A percentile compares a stretch with the other conserved stretches of the same genome.
phyloP scores from a whole-genome alignment of 2,113 vertebrate species.

The Platichthys flesus region DNA sequence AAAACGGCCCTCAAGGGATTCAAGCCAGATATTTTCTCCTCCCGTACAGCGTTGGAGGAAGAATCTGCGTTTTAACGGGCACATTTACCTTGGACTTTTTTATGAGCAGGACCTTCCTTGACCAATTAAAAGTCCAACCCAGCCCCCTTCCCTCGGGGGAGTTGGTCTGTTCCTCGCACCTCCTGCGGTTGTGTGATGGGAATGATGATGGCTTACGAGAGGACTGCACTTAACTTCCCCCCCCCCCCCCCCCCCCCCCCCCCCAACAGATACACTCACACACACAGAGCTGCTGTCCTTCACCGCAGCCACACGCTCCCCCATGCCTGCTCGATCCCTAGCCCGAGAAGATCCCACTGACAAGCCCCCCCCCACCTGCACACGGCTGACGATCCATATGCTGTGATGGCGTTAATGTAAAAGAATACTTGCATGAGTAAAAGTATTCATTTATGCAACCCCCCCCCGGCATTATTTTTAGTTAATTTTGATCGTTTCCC shows the following conservation, averaged over 20 bases:
- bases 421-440: not conserved
- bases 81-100: constrained; percentile 34
- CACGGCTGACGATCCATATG: constrained; percentile 32
- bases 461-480: constrained; percentile 25
- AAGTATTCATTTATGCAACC: constrained; percentile 3
- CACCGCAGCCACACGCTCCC: constrained; percentile 32
- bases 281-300: constrained; percentile 49
- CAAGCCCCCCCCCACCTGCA: constrained; percentile 50
- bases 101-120: constrained; percentile 30
- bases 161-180: constrained; percentile 26
- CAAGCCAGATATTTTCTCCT: constrained; percentile 48
- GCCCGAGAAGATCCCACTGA: constrained; percentile 55
- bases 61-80: constrained; percentile 27
- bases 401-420: not conserved
- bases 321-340: constrained; percentile 50
- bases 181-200: constrained; percentile 21
- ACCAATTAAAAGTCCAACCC: constrained; percentile 32
- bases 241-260: not conserved
- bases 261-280: constrained; percentile 16
- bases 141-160: constrained; percentile 12
- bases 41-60: constrained; percentile 5
- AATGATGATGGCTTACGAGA: constrained; percentile 51
- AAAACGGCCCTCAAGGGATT: constrained; percentile 49
- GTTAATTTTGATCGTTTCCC: constrained; percentile 22
- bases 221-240: constrained; percentile 59